Evolutionary conservation across 1,140 invertebrate species (phyloP), one percentile per base, ranked within the genome.

Genomic region (Bombus haemorrhoidalis): DNA sequence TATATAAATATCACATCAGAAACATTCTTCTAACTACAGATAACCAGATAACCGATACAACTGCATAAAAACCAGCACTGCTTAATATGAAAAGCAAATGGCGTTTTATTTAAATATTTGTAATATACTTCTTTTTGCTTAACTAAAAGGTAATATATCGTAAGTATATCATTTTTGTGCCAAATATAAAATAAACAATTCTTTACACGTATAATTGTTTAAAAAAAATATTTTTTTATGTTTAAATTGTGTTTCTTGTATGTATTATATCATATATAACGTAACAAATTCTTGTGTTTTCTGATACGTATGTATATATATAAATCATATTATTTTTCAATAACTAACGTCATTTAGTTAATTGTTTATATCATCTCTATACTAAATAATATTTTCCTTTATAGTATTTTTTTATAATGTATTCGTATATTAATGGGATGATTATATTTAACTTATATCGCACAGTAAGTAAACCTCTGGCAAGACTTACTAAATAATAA

Each of bases 31-130:
- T 15, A 22, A 66, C 39, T 41, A 74, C 69, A 74, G 32, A 53
- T 72, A 43, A 82, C 57, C 22, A 74, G 22, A 74, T 73, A 43
- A 82, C 39, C 22, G 32, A 82, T 22, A 0, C 71, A 74, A 74
- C 43, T 43, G 37, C n/a, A 39, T 22, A 39, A 59, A 73, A 72
- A 62, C 1, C 25, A 3, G 12, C 12, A 13, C 37, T 71, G 10
- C 22, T 39, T 39, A 71, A 71, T 28, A 71, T 39, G 37, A 37
- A 71, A 39, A 28, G 28, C 32, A 43, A 64, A 28, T 66, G 22
- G 39, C 13, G 64, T 66, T 32, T 79, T 39, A 66, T 66, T 66
- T 43, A 79, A 66, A 66, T 15, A 78, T 66, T 64, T 78, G 9
- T 64, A 12, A 39, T 10, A 34, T 41, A 53, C 9, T 62, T 32